These are phyloP conservation scores for Bombylius discolor DNA, from an alignment of 2,888 invertebrate genomes.

Conservation along the genomic window DNA sequence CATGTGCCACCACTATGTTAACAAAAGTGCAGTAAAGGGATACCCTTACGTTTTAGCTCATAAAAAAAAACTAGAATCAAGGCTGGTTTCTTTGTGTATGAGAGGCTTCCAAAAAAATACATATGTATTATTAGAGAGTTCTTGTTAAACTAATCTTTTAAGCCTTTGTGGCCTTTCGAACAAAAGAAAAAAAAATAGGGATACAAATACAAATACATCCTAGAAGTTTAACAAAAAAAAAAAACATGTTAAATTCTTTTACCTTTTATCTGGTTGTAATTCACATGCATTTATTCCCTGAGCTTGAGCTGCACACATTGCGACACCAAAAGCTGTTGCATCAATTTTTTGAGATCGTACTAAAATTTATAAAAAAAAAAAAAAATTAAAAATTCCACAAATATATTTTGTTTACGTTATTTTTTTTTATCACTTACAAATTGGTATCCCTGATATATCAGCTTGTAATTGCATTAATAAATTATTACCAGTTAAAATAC, in stretches of 20 bases:
- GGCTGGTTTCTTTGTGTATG: too few relatives aligned
- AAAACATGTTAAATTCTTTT: conserved; percentile 15
- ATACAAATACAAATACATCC: too few relatives aligned
- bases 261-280: conserved; percentile 45
- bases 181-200: too few relatives aligned
- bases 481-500: conserved; percentile 80
- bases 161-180: too few relatives aligned
- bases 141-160: too few relatives aligned
- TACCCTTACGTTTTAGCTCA: too few relatives aligned
- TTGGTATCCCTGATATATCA: conserved; percentile 81
- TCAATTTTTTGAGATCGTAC: conserved; percentile 75
- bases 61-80: too few relatives aligned
- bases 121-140: too few relatives aligned
- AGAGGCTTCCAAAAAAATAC: too few relatives aligned
- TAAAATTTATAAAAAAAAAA: conserved; percentile 21
- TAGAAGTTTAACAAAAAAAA: too few relatives aligned
- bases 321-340: conserved; percentile 85
- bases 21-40: too few relatives aligned
- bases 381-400: not conserved
- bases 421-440: conserved; percentile 47
- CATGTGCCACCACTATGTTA: too few relatives aligned
- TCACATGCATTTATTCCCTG: conserved; percentile 59
- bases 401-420: not conserved
- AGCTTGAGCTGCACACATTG: conserved; percentile 79
- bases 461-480: conserved; percentile 93